Evolutionary conservation across 2,888 invertebrate species (phyloP).

Genomic region (Lycaena phlaeas): DNA sequence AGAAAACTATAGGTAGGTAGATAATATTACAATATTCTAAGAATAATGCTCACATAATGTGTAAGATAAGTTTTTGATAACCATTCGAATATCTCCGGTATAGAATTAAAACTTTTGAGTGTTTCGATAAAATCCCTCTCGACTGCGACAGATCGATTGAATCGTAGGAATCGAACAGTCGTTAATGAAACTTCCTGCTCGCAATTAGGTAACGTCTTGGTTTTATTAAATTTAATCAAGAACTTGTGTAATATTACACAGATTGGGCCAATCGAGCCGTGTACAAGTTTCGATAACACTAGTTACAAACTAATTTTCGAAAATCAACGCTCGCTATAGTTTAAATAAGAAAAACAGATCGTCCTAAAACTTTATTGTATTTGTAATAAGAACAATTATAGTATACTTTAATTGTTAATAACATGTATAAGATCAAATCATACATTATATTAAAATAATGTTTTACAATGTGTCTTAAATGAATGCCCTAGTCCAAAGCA

Average conservation of each 20-base stretch:
- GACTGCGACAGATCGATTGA: constrained; percentile 39
- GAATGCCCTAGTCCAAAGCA: too few relatives aligned
- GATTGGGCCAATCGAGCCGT: constrained; percentile 67
- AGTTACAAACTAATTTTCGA: constrained; percentile 68
- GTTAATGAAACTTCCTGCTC: constrained; percentile 63
- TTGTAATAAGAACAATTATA: too few relatives aligned
- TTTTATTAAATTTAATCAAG: constrained; percentile 74
- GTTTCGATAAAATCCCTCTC: constrained; percentile 26
- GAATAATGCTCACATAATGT: too few relatives aligned
- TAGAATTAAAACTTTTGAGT: constrained; percentile 33
- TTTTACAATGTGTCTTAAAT: too few relatives aligned
- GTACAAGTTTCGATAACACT: constrained; percentile 69
- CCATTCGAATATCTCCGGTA: constrained; percentile 46
- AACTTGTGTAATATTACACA: constrained; percentile 71
- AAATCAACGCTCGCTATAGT: constrained; percentile 50
- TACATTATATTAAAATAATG: too few relatives aligned
- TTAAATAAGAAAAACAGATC: constrained; percentile 9
- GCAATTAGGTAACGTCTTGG: constrained; percentile 70
- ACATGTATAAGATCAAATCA: too few relatives aligned
- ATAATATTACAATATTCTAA: too few relatives aligned
- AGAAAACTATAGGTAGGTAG: too few relatives aligned
- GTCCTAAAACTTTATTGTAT: too few relatives aligned
- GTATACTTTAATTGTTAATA: too few relatives aligned
- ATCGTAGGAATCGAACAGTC: constrained; percentile 62
- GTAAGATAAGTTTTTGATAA: too few relatives aligned